Percentiles rank a stretch among this genome's conserved stretches.
These are phyloP conservation scores for Danaus plexippus DNA, from an alignment of 1,140 invertebrate species.

Conservation along the genomic window DNA sequence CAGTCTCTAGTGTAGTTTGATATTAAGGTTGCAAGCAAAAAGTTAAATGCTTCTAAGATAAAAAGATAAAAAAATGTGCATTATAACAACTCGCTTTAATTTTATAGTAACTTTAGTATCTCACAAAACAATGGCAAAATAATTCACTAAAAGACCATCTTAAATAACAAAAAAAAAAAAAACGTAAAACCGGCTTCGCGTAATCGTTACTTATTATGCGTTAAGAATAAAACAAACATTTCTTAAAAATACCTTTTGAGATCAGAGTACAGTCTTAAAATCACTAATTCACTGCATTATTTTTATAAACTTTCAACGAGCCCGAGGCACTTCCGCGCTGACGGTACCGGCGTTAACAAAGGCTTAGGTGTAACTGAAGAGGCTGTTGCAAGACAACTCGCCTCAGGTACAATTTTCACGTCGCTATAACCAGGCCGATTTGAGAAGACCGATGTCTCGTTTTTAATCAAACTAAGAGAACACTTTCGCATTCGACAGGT, in stretches of 20 bases:
- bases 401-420: constrained; percentile 60
- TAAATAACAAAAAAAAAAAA: constrained; percentile 27
- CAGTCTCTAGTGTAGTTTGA: no score
- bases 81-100: no score
- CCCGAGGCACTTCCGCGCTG: constrained; percentile 18
- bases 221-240: constrained; percentile 21
- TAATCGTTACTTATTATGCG: constrained; percentile 13
- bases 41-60: no score
- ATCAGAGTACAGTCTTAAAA: constrained; percentile 41
- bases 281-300: constrained; percentile 54
- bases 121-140: constrained; percentile 7
- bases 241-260: constrained; percentile 29
- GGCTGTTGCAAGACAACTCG: constrained; percentile 40
- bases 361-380: constrained; percentile 50
- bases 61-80: no score
- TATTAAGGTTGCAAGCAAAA: no score
- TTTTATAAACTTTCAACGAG: constrained; percentile 36
- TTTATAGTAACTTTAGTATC: no score
- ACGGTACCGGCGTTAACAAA: constrained; percentile 30
- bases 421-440: constrained; percentile 32
- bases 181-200: constrained; percentile 47
- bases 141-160: constrained; percentile 5
- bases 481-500: constrained; percentile 15
- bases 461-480: no score
- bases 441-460: constrained; percentile 12